Base-by-base conservation (phyloP, 1,140 invertebrate genomes). In the Lordiphosa mommai region DNA sequence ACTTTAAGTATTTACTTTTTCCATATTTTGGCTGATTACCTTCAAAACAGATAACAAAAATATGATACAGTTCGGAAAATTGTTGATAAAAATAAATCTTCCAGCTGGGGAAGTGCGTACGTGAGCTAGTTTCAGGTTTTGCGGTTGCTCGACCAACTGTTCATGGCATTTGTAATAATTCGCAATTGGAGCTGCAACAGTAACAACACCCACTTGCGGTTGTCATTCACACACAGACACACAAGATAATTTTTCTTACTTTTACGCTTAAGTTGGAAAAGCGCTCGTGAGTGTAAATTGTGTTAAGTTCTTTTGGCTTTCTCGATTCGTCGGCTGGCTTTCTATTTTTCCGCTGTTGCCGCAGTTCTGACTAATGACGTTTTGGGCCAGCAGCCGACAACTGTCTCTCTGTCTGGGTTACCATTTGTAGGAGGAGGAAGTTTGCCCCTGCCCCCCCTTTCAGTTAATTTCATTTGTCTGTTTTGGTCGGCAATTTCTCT, bases 241-340 rank as follows among this genome's bases (percentile, higher is more conserved):
- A 33, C 20, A 12, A 40, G 67, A 63, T 72, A 59, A 72, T 79
- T 79, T 27, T 69, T 79, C 51, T 51, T 73, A 64, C 47, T 60
- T 58, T 79, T 79, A 59, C 72, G 72, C 68, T 79, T 61, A 69
- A 70, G 74, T 63, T 48, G 74, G 76, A 80, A 82, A 82, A 80
- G 48, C 76, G 77, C 57, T 84, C 71, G 77, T 59, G 76, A 80
- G 76, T 84, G 76, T 80, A 80, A 80, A 80, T 74, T 80, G 76
- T 80, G 76, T 80, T 80, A 76, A 80, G 76, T 82, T 84, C 77
- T 80, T 80, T 76, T 59, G 77, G 76, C 77, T 80, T 80, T 80
- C 73, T 74, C 64, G 51, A 13, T 32, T 49, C 38, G 43, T 34
- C 56, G 68, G 37, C 34, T 70, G 58, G 67, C 77, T 80, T 80